These are phyloP conservation scores for Tipula vernalis DNA, from an alignment of 2,888 invertebrate species.

Conservation along the genomic window DNA sequence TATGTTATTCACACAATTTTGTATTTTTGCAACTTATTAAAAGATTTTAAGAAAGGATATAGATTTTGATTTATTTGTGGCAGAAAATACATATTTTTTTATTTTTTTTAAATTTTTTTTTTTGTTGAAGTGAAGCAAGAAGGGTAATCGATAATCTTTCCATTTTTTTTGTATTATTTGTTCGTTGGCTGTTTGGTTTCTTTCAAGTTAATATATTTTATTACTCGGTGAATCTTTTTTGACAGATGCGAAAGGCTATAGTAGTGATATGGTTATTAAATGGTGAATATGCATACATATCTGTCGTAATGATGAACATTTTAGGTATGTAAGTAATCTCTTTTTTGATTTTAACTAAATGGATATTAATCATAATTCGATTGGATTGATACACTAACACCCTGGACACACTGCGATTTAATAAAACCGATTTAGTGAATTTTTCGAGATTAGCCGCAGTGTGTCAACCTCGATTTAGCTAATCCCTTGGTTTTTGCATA, in stretches of 20 bases:
- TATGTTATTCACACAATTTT: neutral
- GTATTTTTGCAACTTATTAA: neutral
- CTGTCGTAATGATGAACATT: neutral
- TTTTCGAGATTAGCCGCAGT: no score
- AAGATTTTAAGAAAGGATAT: neutral
- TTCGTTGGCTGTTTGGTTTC: neutral
- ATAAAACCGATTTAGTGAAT: no score
- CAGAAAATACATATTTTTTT: neutral
- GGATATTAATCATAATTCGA: neutral
- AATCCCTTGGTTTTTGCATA: no score
- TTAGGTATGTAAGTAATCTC: neutral
- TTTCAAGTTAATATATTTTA: neutral
- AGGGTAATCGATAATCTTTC: neutral
- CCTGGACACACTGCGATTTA: no score
- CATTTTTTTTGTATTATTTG: neutral
- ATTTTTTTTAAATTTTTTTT: neutral
- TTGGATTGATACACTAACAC: neutral
- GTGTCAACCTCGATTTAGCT: no score
- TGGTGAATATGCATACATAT: neutral
- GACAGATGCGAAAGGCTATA: neutral
- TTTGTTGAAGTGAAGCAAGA: neutral
- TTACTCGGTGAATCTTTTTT: neutral
- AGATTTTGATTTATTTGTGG: neutral
- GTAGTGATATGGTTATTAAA: neutral
- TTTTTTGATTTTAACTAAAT: neutral